Base-by-base conservation (phyloP, 1,140 invertebrate species). In the Phymorhynchus buccinoides region DNA sequence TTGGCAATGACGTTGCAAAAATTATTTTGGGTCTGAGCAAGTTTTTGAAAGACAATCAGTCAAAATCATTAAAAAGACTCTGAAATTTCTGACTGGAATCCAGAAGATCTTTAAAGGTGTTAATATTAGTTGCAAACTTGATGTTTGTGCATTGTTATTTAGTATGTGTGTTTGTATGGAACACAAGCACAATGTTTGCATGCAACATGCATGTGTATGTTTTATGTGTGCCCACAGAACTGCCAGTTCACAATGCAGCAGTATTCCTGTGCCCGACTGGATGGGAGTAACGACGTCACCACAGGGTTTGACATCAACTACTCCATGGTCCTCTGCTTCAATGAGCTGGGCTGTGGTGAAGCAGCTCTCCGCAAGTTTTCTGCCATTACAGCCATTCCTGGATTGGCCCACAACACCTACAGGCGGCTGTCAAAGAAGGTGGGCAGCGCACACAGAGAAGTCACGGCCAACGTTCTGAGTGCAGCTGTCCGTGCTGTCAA, bases 341-440 rank as follows among this genome's bases (percentile, higher is more conserved):
- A 66, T 27, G 62, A 66, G n/a, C 62, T 7, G n/a, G 62, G 62
- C 9, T 66, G 62, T 66, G 66, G 66, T 32, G 66, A 71, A 71
- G 66, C 66, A 35, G 66, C 66, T 35, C 66, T 71, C n/a, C 32
- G 66, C 66, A 71, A 71, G 66, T 71, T 71, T 37, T 71, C 66
- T 32, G 66, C 66, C 66, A 71, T 71, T 32, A 71, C 30, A 18
- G n/a, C 66, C 66, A 71, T 71, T 71, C 66, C 66, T 35, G 66
- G 66, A 32, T 22, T 71, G n/a, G 66, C 66, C 32, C 66, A 71
- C 66, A 71, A 71, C 66, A 71, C 66, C n/a, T 71, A 71, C 66
- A 32, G 66, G 30, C 66, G 66, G 9, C 66, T 71, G 30, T 71
- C 66, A 3, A 71, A 71, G 66, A 71, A 71, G 66, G 66, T 71